Evolutionary conservation across 2,888 invertebrate genomes (phyloP).

Genomic region (Exephanes ischioxanthus): DNA sequence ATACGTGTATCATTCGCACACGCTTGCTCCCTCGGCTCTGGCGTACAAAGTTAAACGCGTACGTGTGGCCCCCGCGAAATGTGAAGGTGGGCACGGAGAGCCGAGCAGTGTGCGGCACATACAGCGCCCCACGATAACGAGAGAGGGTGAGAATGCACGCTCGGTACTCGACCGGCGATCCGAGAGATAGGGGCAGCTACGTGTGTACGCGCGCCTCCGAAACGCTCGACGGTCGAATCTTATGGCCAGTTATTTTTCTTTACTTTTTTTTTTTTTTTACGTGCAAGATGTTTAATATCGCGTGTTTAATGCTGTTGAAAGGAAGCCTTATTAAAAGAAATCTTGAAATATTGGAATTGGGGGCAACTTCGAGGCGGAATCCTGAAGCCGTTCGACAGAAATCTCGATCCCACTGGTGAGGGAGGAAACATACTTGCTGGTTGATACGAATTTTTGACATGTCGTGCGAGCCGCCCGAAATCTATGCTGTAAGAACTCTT

Average conservation of each 20-base stretch:
- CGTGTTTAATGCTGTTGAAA: too few species aligned
- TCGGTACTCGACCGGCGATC: conserved; percentile 36
- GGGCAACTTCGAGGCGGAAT: too few species aligned
- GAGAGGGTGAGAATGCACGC: conserved; percentile 43
- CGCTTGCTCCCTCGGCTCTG: conserved; percentile 51
- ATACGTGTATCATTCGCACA: conserved; percentile 23
- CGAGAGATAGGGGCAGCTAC: conserved; percentile 35
- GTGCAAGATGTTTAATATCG: background rate
- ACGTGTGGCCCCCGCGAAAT: conserved; percentile 61
- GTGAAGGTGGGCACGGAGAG: conserved; percentile 42
- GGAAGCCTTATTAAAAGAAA: too few species aligned
- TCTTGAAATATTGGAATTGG: too few species aligned
- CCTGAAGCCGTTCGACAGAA: too few species aligned
- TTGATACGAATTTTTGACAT: too few species aligned
- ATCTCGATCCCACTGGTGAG: too few species aligned
- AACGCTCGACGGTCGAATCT: conserved; percentile 10
- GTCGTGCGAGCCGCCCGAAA: too few species aligned
- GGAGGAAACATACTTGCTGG: too few species aligned
- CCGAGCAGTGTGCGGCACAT: background rate
- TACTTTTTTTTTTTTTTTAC: background rate
- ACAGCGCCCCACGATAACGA: conserved; percentile 24
- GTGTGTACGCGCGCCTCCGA: conserved; percentile 20
- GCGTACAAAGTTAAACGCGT: conserved; percentile 63
- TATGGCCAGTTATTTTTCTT: background rate
- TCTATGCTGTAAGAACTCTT: too few species aligned